Evolutionary conservation across 2,113 vertebrate genomes (phyloP), one percentile per base, ranked within the genome.

Genomic region (Ciconia boyciana): DNA sequence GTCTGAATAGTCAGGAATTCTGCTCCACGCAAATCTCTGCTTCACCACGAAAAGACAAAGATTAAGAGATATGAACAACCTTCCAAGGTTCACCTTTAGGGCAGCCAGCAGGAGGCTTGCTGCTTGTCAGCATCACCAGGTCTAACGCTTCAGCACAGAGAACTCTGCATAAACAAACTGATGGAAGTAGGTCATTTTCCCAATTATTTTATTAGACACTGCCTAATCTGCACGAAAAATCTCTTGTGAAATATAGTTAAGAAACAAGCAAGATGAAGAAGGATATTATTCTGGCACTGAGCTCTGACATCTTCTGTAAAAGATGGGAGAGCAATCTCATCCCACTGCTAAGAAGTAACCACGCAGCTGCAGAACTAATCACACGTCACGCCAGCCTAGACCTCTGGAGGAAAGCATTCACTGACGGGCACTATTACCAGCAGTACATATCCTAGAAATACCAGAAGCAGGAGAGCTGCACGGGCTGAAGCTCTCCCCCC

Each of bases 141-240:
- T 32, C 58, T 31, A 43, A 83, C 5, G 2, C n/a, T 60, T 34
- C 43, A 44, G 68, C 78, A 58, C 54, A 39, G 60, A 64, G 64
- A 64, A 15, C 21, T 49, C 51, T 1, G 1, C 13, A 3, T 1
- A 28, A 26, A 19, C 0, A 7, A 46, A 25, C 11, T 16, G 24
- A 61, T 34, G 41, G 58, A 91, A 95, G 22, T 9, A 84, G 95
- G 86, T 79, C 31, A 2, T 78, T 52, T 51, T 43, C 68, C 72
- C 46, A 52, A 46, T 68, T 75, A 58, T 75, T 81, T 76, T 26
- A 85, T 61, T 21, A 49, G 43, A 10, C 20, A 4, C 72, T 49
- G 32, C 49, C 91, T 72, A 19, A 93, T 10, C 43, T 58, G 61
- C 66, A 46, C 0, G 0, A 49, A 17, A 17, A 76, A 69, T 10